phyloP scores from a whole-genome alignment of 2,797 vertebrate genomes.

The Melopsittacus undulatus region DNA sequence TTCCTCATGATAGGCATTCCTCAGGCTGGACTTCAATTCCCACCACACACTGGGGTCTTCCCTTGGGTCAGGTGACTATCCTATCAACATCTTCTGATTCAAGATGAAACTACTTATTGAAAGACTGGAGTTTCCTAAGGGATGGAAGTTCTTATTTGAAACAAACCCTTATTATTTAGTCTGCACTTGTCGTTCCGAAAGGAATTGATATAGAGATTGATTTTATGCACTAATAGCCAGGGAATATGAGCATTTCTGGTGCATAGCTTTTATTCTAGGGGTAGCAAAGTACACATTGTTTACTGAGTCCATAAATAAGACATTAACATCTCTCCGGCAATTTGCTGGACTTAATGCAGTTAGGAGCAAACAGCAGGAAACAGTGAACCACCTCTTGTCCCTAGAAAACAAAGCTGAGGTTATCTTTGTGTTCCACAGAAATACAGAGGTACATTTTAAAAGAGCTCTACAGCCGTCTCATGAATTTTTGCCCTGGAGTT shows the following conservation, averaged over 20 bases:
- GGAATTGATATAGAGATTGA: not conserved
- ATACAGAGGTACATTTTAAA: not conserved
- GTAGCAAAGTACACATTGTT: not conserved
- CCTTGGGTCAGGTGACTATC: not conserved
- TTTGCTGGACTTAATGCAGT: not conserved
- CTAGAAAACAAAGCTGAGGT: not conserved
- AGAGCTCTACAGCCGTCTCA: not conserved
- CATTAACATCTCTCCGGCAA: constrained; percentile 24
- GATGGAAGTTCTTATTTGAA: not conserved
- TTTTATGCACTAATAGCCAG: constrained; percentile 19
- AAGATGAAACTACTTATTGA: not conserved
- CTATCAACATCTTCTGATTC: not conserved
- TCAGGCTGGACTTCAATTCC: constrained; percentile 10
- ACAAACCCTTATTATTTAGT: constrained; percentile 10
- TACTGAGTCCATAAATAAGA: constrained; percentile 33
- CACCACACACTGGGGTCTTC: not conserved
- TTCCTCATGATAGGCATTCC: not conserved
- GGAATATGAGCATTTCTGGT: constrained; percentile 18
- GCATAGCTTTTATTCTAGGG: not conserved
- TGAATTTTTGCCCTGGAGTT: not conserved
- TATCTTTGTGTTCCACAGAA: not conserved
- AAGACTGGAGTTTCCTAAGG: not conserved
- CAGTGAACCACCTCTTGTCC: not conserved
- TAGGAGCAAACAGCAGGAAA: constrained; percentile 7
- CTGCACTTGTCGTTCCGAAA: not conserved